Evolutionary conservation across 2,113 vertebrate species (phyloP), one percentile per base, ranked within the genome.

Genomic region (Sylvietta virens): DNA sequence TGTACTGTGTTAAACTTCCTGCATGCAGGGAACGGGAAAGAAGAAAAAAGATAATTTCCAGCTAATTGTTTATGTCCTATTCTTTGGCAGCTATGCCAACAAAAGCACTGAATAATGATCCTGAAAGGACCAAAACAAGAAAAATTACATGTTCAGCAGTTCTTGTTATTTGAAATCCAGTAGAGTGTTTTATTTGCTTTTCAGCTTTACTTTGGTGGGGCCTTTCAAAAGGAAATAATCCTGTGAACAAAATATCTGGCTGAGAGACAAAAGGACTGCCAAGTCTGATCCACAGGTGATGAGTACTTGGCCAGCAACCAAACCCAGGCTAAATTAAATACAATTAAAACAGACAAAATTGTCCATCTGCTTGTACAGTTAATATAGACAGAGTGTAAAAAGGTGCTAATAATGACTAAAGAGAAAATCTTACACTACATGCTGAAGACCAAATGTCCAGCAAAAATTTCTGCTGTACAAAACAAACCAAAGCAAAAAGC

Each of bases 241-340:
- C 66, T 77, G 72, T 53, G 90, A 96, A 83, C 86, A 94, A 93
- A 92, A 92, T 88, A 88, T 86, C 94, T 95, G 94, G 91, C 81
- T 0, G 0, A 88, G 84, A 90, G 83, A 96, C 72, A 70, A 88
- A 87, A 90, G 44, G 57, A 64, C 73, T 94, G 96, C 96, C 95
- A 97, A 95, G 88, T 71, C 93, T 73, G 77, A 96, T 81, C 96
- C 93, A 97, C 97, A 98, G 97, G 97, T 97, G 97, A 97, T 90
- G 93, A 81, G 48, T 64, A 88, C 42, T 95, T 98, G 97, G 98
- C 97, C 85, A 95, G 67, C 12, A 95, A 97, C 89, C 85, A 97
- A 97, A 94, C 79, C 56, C 24, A 51, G 86, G 78, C 69, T 91
- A 94, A 74, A 39, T 67, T 88, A 90, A 81, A 93, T 81, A 97